Evolutionary conservation across 1,140 invertebrate species (phyloP), one percentile per base, ranked within the genome.

Genomic region (Dendroctonus valens): DNA sequence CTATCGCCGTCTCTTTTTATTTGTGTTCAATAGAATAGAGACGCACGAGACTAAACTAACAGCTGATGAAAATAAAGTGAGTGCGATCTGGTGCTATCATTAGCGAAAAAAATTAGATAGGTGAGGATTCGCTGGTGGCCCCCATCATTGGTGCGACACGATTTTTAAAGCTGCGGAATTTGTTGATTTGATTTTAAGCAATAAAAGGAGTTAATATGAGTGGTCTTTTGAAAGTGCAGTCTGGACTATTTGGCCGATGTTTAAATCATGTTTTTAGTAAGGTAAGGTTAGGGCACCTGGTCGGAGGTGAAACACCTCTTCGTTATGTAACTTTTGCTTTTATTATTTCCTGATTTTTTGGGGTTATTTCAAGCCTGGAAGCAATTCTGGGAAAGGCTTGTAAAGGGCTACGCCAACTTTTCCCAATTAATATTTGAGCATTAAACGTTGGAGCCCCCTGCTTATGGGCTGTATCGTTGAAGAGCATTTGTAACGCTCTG

Each of bases 151-250:
- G 55, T 39, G 55, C 55, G 55, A 14, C 55, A 26, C 1, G 7
- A n/a, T 58, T 58, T 58, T 44, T 55, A 11, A 55, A 39, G 39
- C 38, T 15, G 26, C 38, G 41, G 15, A 7, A 44, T 12, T 58
- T 9, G 11, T 58, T 44, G 5, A 12, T 58, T 7, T 44, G 42
- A 58, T 8, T 40, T 54, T 41, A 38, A 38, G 41, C 42, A 39
- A 7, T 7, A 42, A 44, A 15, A 59, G 7, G 12, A 41, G 14
- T 50, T 15, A 71, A 67, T 41, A 71, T 71, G 70, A 71, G 67
- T 46, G 60, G 70, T 46, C 61, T 71, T 52, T 64, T 71, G 42
- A 71, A 68, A 61, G 8, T 69, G 41, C 50, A 61, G 15, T 38
- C 67, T n/a, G 14, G 39, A 41, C 42, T 68, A n/a, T n/a, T 59